A percentile compares a stretch with the other conserved stretches of the same genome.
These are phyloP conservation scores for Lepus townsendii DNA, from an alignment of 2,797 vertebrate genomes.

Conservation along the genomic window DNA sequence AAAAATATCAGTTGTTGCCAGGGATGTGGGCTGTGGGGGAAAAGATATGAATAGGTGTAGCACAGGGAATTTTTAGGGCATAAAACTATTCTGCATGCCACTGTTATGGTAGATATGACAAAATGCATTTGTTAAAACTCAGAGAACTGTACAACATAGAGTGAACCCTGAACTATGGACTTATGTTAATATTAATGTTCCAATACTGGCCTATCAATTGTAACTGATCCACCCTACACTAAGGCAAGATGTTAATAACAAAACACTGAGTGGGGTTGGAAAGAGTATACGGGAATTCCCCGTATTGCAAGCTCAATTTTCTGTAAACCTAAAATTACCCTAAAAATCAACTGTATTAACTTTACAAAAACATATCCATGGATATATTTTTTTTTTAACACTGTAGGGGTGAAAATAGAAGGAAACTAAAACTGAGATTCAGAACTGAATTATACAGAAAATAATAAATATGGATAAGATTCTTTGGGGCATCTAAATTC, in stretches of 20 bases:
- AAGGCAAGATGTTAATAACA: background rate
- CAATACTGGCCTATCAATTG: background rate
- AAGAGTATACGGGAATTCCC: background rate
- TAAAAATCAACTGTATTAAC: slow-evolving; percentile 9
- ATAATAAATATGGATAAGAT: background rate
- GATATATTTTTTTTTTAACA: slow-evolving; percentile 4
- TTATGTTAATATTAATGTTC: background rate
- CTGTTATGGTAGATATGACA: no score
- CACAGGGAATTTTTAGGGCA: background rate
- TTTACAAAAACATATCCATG: background rate
- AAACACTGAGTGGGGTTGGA: background rate
- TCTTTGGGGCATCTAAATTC: background rate
- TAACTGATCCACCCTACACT: background rate
- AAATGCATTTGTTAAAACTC: background rate
- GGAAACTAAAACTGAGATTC: slow-evolving; percentile 23
- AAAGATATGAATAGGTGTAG: background rate
- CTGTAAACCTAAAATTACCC: slow-evolving; percentile 8
- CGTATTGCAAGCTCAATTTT: background rate
- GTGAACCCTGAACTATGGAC: background rate
- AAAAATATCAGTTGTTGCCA: background rate
- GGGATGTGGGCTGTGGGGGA: background rate
- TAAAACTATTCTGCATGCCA: background rate
- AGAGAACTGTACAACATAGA: background rate
- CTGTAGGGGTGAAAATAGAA: background rate
- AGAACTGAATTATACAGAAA: slow-evolving; percentile 26